Evolutionary conservation across 2,888 invertebrate genomes (phyloP).

Genomic region (Drosophila kokeensis): DNA sequence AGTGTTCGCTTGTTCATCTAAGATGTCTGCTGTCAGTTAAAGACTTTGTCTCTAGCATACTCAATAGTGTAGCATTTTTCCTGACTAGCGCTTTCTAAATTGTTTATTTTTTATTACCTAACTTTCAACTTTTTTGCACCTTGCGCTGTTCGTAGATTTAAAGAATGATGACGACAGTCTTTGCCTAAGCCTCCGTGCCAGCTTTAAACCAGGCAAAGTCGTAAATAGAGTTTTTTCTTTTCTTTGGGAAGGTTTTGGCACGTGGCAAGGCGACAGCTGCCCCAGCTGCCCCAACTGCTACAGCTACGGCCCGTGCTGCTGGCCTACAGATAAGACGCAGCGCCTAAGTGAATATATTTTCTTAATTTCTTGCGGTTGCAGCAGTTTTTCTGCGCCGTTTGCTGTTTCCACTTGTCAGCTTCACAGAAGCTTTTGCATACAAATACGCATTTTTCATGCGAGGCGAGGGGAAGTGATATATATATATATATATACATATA

Average conservation of each 20-base stretch:
- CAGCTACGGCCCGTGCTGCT: constrained; percentile 15
- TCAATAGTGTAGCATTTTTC: neutral
- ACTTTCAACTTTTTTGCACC: constrained; percentile 5
- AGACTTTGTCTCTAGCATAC: neutral
- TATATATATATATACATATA: neutral
- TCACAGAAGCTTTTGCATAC: constrained; percentile 43
- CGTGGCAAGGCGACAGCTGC: constrained; percentile 10
- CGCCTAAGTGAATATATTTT: constrained; percentile 62
- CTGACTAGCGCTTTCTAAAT: neutral
- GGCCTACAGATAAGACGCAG: constrained; percentile 59
- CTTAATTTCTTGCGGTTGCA: constrained; percentile 65
- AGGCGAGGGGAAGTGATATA: neutral
- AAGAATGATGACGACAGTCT: constrained; percentile 20
- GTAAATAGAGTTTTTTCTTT: constrained; percentile 1
- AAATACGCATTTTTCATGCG: constrained; percentile 55
- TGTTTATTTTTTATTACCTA: constrained; percentile 3
- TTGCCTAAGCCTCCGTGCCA: neutral
- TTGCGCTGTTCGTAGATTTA: neutral
- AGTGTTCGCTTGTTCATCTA: neutral
- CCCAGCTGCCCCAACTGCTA: neutral
- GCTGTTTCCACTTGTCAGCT: constrained; percentile 47
- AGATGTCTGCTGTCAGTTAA: too few relatives aligned
- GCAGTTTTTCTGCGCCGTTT: constrained; percentile 64
- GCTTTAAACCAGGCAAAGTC: constrained; percentile 6
- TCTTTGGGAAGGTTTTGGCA: constrained; percentile 8